Conservation (phyloP, 1,140 invertebrate genomes). For the Vanessa atalanta region DNA sequence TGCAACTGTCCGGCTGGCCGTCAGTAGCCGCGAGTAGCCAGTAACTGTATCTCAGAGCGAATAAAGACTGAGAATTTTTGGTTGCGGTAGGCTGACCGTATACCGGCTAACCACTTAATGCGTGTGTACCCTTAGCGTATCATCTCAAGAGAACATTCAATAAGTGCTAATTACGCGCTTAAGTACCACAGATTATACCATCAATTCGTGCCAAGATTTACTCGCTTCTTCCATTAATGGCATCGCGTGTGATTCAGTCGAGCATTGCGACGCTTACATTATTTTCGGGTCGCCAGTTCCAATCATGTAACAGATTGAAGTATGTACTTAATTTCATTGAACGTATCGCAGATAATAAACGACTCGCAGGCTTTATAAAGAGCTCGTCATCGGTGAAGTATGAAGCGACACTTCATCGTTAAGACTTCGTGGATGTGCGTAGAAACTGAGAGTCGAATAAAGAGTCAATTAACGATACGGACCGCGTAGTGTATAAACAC, state of each 20-base stretch:
- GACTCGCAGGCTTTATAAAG: constrained; percentile 28
- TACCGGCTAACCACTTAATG: too few relatives aligned
- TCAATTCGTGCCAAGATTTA: constrained; percentile 32
- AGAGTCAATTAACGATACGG: constrained; percentile 68
- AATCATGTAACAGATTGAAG: constrained; percentile 36
- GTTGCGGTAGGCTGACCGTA: too few relatives aligned
- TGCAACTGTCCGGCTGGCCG: too few relatives aligned
- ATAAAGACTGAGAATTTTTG: too few relatives aligned
- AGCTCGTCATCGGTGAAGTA: constrained; percentile 19
- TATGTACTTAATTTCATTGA: constrained; percentile 37
- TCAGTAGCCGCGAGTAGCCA: too few relatives aligned
- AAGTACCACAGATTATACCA: constrained; percentile 31
- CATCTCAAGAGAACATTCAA: constrained; percentile 10
- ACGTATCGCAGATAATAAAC: constrained; percentile 36
- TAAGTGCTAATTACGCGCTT: constrained; percentile 30
- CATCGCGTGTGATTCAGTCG: constrained; percentile 21
- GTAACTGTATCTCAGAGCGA: too few relatives aligned
- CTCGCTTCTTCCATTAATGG: constrained; percentile 33
- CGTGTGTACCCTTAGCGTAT: background rate
- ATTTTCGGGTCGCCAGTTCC: constrained; percentile 40
- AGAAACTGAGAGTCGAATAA: constrained; percentile 51
- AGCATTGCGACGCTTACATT: constrained; percentile 26
- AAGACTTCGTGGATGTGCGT: constrained; percentile 50
- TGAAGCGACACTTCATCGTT: constrained; percentile 29
- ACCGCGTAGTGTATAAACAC: constrained; percentile 54